Percentiles rank a stretch among this genome's conserved stretches.
These are phyloP conservation scores for Pachyramphus minor DNA, from an alignment of 2,113 vertebrate genomes.

Conservation along the genomic window DNA sequence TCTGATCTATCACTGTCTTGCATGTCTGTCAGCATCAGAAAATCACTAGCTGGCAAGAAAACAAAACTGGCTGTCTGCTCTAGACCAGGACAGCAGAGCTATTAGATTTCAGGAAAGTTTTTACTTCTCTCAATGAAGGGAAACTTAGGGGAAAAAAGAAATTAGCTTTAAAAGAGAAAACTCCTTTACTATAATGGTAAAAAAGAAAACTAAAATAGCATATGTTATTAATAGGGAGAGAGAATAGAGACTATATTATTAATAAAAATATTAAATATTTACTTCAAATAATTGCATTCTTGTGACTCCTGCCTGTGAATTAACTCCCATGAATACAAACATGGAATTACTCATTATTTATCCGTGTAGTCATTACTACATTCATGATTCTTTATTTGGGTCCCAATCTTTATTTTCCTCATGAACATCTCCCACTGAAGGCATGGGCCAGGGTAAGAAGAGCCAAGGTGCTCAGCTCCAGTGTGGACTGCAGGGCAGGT, in stretches of 20 bases:
- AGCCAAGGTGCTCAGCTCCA: neutral
- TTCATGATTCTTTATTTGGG: neutral
- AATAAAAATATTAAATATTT: neutral
- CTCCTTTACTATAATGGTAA: neutral
- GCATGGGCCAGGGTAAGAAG: neutral
- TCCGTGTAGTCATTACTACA: neutral
- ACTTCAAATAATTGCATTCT: neutral
- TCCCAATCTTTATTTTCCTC: neutral
- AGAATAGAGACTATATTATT: neutral
- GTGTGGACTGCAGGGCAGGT: rapidly evolving
- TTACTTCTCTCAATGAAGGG: neutral
- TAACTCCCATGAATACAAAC: neutral
- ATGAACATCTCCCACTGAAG: neutral
- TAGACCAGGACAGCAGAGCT: neutral
- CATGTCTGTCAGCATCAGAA: neutral
- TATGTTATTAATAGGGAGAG: neutral
- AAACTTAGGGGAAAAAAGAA: neutral
- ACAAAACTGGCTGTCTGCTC: neutral
- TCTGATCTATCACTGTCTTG: neutral
- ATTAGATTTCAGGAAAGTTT: neutral
- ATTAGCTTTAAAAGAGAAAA: neutral
- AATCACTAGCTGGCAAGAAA: neutral
- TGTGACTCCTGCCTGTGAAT: neutral
- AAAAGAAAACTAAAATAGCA: neutral
- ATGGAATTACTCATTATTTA: neutral